Evolutionary conservation across 2,888 invertebrate species (phyloP).

Genomic region (Catocala fraxini): DNA sequence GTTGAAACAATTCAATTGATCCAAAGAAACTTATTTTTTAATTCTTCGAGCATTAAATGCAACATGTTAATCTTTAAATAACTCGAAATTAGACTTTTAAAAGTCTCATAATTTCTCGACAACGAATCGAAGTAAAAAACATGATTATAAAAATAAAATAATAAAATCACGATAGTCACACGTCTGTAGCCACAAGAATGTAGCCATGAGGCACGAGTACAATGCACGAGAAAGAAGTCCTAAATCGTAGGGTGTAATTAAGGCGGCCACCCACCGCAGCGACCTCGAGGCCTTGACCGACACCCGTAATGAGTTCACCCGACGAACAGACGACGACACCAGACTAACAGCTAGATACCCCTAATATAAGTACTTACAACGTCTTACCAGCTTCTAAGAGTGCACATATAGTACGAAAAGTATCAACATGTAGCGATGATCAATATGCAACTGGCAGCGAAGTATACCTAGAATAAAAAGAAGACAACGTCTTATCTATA

Average conservation of each 20-base stretch:
- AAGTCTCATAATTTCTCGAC: background rate
- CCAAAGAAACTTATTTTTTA: too few species aligned
- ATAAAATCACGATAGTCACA: constrained; percentile 38
- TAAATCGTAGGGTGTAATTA: constrained; percentile 83
- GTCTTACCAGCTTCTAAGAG: background rate
- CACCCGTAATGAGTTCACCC: constrained; percentile 84
- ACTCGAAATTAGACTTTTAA: too few species aligned
- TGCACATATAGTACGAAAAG: background rate
- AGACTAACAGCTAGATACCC: constrained; percentile 48
- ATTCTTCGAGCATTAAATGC: too few species aligned
- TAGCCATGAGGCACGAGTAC: constrained; percentile 24
- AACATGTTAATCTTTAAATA: too few species aligned
- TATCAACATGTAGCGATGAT: background rate
- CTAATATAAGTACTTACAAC: constrained; percentile 31
- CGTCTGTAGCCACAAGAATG: constrained; percentile 38
- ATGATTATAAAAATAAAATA: constrained; percentile 1
- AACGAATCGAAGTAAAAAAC: background rate
- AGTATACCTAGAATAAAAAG: background rate
- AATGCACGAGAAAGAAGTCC: constrained; percentile 71
- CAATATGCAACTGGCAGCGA: background rate
- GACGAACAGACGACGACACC: constrained; percentile 60
- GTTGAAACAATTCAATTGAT: too few species aligned
- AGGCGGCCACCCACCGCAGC: constrained; percentile 84
- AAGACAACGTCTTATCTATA: constrained; percentile 20
- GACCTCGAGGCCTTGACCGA: constrained; percentile 87